Evolutionary conservation across 2,888 invertebrate genomes (phyloP).

Genomic region (Leucophenga montana): DNA sequence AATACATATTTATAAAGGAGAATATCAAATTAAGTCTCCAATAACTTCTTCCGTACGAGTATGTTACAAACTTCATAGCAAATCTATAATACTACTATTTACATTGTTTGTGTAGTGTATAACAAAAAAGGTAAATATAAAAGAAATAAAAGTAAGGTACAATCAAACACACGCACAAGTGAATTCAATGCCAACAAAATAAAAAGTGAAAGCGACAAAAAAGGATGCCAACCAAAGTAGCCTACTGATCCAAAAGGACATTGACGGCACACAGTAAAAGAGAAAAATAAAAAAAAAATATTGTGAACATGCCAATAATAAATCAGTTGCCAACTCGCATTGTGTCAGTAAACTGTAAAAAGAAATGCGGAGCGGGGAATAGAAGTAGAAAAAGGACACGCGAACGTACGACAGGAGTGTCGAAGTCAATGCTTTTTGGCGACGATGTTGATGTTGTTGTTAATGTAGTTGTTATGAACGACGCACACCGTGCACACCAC

Average conservation of each 20-base stretch:
- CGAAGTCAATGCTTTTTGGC: slow-evolving; percentile 33
- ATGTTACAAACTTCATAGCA: no score
- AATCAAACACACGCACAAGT: slow-evolving; percentile 33
- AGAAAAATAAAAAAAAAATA: slow-evolving; percentile 18
- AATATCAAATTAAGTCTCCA: no score
- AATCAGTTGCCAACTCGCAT: slow-evolving; percentile 44
- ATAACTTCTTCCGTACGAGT: no score
- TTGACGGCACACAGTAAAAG: slow-evolving; percentile 37
- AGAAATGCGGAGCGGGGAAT: background rate
- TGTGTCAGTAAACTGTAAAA: background rate
- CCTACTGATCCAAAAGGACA: slow-evolving; percentile 19
- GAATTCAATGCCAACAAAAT: slow-evolving; percentile 38
- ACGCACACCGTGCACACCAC: background rate
- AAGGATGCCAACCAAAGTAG: slow-evolving; percentile 36
- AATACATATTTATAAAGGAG: no score
- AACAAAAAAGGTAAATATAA: background rate
- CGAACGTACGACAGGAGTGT: background rate
- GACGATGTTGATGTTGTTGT: no score
- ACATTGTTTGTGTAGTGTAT: no score
- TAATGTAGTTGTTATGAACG: slow-evolving; percentile 36
- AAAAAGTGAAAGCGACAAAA: slow-evolving; percentile 36
- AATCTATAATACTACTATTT: no score
- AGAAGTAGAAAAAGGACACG: background rate
- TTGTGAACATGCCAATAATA: slow-evolving; percentile 44
- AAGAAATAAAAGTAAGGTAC: slow-evolving; percentile 2